Evolutionary conservation across 2,888 invertebrate genomes (phyloP).

Genomic region (Eristalis tenax): DNA sequence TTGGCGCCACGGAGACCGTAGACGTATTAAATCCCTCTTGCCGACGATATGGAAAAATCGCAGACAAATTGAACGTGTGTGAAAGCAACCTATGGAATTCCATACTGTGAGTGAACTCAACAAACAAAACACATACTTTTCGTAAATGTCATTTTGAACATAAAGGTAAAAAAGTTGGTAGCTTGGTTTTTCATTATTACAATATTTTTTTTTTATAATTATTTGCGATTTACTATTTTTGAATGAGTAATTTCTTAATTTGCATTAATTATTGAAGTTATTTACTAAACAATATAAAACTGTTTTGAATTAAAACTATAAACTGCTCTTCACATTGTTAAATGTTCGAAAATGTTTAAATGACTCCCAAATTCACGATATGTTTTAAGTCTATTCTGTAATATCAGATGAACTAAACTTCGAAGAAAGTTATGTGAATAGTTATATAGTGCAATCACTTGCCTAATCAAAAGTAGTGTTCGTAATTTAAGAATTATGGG

Average conservation of each 20-base stretch:
- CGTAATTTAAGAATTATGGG: conserved; percentile 86
- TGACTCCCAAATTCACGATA: neutral
- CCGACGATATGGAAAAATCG: too few species aligned
- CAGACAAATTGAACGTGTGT: too few species aligned
- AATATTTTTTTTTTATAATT: neutral
- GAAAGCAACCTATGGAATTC: neutral
- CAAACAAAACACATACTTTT: neutral
- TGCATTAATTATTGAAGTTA: neutral
- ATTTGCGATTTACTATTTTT: neutral
- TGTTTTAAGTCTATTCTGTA: neutral
- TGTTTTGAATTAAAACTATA: neutral
- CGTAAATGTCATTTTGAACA: neutral
- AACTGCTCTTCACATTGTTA: neutral
- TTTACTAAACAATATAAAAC: neutral
- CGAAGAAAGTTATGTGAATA: conserved; percentile 34
- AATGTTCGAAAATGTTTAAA: neutral
- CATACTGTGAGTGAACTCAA: neutral
- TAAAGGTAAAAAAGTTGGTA: neutral
- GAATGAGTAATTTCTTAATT: neutral
- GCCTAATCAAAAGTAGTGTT: conserved; percentile 31
- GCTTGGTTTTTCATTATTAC: neutral
- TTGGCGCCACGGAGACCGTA: too few species aligned
- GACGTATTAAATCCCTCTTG: too few species aligned
- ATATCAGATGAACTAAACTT: neutral
- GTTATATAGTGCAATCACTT: conserved; percentile 49